phyloP scores from a whole-genome alignment of 1,140 invertebrate genomes.

The Ephestia elutella region DNA sequence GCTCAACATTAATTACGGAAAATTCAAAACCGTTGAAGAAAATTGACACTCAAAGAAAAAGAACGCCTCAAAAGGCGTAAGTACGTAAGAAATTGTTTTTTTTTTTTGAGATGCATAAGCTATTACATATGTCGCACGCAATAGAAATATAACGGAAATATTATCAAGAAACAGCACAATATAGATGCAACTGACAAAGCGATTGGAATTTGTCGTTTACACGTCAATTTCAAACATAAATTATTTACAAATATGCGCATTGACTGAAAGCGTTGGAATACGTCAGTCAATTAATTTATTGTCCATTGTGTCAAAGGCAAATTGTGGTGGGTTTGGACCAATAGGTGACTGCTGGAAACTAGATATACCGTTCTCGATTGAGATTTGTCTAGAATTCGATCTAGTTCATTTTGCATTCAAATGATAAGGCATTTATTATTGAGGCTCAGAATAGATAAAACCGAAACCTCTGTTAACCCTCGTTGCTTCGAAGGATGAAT shows the following conservation, averaged over 20 bases:
- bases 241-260: conserved; percentile 1
- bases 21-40: too few relatives aligned
- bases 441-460: background rate
- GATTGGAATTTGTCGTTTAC: conserved; percentile 1
- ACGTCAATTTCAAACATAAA: background rate
- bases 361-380: background rate
- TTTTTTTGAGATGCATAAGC: too few relatives aligned
- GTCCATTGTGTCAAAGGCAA: conserved; percentile 18
- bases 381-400: conserved; percentile 6
- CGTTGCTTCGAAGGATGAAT: background rate
- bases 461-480: background rate
- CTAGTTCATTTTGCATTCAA: background rate
- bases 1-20: too few relatives aligned
- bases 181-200: background rate
- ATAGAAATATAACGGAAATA: too few relatives aligned
- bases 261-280: conserved; percentile 8
- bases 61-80: too few relatives aligned
- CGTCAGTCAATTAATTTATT: conserved; percentile 21
- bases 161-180: background rate
- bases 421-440: background rate
- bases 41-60: too few relatives aligned
- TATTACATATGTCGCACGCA: too few relatives aligned
- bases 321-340: background rate
- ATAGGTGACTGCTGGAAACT: background rate
- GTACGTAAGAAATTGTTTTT: too few relatives aligned